phyloP scores from a whole-genome alignment of 2,888 invertebrate species.

The Polymixis lichenea region DNA sequence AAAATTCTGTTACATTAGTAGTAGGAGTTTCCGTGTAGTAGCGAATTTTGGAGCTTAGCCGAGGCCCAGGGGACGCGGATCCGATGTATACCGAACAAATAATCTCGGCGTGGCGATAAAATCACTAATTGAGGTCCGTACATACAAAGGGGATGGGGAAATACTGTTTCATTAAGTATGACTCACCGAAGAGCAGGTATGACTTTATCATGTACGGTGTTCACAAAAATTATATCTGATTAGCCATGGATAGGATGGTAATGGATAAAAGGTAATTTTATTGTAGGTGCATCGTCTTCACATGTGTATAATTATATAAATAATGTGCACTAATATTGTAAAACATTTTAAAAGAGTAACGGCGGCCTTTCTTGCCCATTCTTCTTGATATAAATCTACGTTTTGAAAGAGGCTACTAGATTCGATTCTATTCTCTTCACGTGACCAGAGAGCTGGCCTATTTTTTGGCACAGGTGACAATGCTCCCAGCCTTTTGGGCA shows the following conservation, averaged over 20 bases:
- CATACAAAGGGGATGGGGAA: conserved; percentile 22
- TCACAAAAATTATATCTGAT: not conserved
- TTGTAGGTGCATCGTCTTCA: too few relatives aligned
- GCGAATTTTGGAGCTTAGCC: conserved; percentile 68
- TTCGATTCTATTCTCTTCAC: too few relatives aligned
- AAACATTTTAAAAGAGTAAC: too few relatives aligned
- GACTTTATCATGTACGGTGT: conserved; percentile 13
- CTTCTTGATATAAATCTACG: too few relatives aligned
- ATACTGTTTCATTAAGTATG: conserved; percentile 42
- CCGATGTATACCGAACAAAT: conserved; percentile 59
- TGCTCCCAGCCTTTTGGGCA: too few relatives aligned
- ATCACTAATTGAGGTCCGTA: conserved; percentile 50
- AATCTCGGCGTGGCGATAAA: conserved; percentile 46
- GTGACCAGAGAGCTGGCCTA: too few relatives aligned
- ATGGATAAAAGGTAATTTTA: too few relatives aligned
- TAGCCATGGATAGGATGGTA: not conserved
- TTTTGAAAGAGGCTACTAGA: too few relatives aligned
- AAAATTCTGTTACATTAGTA: conserved; percentile 67
- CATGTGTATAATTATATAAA: too few relatives aligned
- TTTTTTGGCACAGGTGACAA: too few relatives aligned
- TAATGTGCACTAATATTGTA: too few relatives aligned
- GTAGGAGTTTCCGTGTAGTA: conserved; percentile 67
- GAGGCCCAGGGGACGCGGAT: conserved; percentile 46
- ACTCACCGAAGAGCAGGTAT: conserved; percentile 34
- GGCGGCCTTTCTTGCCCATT: too few relatives aligned